A percentile compares a stretch with the other conserved stretches of the same genome.
Evolutionary conservation across 2,113 vertebrate genomes (phyloP).

Genomic region (Otocyon megalotis): DNA sequence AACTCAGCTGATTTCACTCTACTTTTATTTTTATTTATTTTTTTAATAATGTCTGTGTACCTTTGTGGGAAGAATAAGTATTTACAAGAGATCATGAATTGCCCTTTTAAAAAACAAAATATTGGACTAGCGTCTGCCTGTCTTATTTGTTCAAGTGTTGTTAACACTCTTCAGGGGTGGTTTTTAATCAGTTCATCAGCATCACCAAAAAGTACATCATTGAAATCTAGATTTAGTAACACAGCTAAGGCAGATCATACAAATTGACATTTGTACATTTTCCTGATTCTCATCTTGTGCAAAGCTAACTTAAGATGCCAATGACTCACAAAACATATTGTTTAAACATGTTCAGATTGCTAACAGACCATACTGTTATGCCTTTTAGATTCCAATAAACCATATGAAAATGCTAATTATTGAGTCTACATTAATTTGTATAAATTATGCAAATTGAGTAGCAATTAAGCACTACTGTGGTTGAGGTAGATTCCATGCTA

Average conservation of each 20-base stretch:
- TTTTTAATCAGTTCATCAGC: slow-evolving; percentile 57
- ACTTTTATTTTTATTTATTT: slow-evolving; percentile 42
- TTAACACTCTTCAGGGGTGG: slow-evolving; percentile 35
- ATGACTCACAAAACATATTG: slow-evolving; percentile 79
- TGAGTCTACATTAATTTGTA: slow-evolving; percentile 84
- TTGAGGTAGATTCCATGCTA: slow-evolving; percentile 80
- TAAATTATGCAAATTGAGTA: slow-evolving; percentile 85
- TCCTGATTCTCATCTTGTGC: slow-evolving; percentile 45
- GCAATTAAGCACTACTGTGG: slow-evolving; percentile 76
- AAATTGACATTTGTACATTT: slow-evolving; percentile 22
- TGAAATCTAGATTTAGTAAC: not conserved
- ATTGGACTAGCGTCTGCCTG: not conserved
- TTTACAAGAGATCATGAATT: slow-evolving; percentile 54
- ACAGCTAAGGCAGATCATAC: fast-evolving
- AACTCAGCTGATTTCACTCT: slow-evolving; percentile 53
- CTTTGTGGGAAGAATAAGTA: slow-evolving; percentile 41
- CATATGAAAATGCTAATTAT: slow-evolving; percentile 84
- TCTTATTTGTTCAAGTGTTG: slow-evolving; percentile 40
- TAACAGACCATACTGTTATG: slow-evolving; percentile 74
- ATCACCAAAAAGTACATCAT: slow-evolving; percentile 40
- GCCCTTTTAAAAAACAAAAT: slow-evolving; percentile 51
- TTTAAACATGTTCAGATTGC: slow-evolving; percentile 81
- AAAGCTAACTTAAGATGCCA: slow-evolving; percentile 40
- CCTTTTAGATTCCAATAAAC: slow-evolving; percentile 82
- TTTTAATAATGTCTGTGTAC: slow-evolving; percentile 22